Conservation (phyloP, 2,113 vertebrate genomes). For the Epinephelus lanceolatus region DNA sequence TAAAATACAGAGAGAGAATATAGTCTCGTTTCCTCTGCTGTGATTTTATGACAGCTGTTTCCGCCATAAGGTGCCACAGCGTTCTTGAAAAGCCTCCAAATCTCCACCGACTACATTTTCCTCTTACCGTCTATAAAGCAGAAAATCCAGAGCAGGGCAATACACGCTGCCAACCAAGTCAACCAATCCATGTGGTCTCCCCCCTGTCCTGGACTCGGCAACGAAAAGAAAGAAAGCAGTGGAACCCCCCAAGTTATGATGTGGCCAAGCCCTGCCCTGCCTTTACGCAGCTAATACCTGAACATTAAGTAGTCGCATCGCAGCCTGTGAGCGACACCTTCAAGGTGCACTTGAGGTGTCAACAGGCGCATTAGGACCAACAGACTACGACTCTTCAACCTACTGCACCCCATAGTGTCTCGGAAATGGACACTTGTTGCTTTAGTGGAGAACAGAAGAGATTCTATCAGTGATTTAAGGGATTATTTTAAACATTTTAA, state of each 20-base stretch:
- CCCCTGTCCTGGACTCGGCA: constrained; percentile 48
- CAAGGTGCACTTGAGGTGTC: constrained; percentile 40
- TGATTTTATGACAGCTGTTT: constrained; percentile 9
- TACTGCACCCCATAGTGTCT: neutral
- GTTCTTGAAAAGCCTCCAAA: constrained; percentile 1
- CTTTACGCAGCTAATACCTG: constrained; percentile 53
- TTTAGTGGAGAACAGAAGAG: neutral
- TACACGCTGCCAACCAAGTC: constrained; percentile 70
- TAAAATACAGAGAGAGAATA: too few species aligned
- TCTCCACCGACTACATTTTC: neutral
- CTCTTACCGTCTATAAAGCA: constrained; percentile 82
- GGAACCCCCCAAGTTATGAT: constrained; percentile 37
- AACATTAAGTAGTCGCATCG: constrained; percentile 45
- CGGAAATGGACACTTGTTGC: neutral
- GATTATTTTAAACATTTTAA: neutral
- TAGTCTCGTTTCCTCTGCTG: neutral
- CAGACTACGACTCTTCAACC: constrained; percentile 13
- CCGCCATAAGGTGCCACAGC: neutral
- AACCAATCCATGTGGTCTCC: constrained; percentile 79
- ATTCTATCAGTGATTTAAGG: neutral
- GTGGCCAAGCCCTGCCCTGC: constrained; percentile 59
- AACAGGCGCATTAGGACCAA: constrained; percentile 41
- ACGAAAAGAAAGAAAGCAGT: constrained; percentile 47
- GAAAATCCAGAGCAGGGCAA: constrained; percentile 76
- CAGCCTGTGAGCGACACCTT: constrained; percentile 11